Conservation (phyloP, 2,888 invertebrate species). For the Glyphotaelius pellucidus region DNA sequence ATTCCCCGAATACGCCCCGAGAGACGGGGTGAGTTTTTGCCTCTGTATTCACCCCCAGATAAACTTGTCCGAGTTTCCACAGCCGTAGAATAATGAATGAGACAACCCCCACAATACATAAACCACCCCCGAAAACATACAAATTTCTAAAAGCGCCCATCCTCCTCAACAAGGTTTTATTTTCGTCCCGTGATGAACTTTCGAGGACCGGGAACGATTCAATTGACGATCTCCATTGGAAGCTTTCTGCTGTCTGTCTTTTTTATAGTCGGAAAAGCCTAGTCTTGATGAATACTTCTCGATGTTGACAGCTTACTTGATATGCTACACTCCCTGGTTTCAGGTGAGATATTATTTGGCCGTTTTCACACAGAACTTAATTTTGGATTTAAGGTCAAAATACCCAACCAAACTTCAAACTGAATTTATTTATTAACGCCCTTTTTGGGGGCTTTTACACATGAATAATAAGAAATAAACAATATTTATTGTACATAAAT, state of each 20-base stretch:
- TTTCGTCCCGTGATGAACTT: not conserved
- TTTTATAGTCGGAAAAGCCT: not conserved
- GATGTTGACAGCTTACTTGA: not conserved
- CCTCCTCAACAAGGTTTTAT: not conserved
- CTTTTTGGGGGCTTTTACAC: too few species aligned
- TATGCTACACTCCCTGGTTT: not conserved
- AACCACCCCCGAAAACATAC: not conserved
- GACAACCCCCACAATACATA: not conserved
- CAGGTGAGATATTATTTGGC: not conserved
- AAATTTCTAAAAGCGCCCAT: not conserved
- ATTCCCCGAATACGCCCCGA: conserved; percentile 38
- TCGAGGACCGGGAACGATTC: not conserved
- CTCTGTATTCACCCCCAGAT: conserved; percentile 18
- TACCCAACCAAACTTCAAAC: too few species aligned
- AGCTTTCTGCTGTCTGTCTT: not conserved
- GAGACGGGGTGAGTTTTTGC: conserved; percentile 24
- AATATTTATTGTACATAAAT: too few species aligned
- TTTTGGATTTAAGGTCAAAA: too few species aligned
- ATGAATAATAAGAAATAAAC: too few species aligned
- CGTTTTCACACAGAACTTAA: too few species aligned
- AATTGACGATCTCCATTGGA: not conserved
- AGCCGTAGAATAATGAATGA: conserved; percentile 43
- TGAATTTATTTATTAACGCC: too few species aligned
- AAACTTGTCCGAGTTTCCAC: conserved; percentile 38
- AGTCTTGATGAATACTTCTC: not conserved